These are phyloP conservation scores for Lysandra bellargus DNA, from an alignment of 2,888 invertebrate genomes.

Conservation along the genomic window DNA sequence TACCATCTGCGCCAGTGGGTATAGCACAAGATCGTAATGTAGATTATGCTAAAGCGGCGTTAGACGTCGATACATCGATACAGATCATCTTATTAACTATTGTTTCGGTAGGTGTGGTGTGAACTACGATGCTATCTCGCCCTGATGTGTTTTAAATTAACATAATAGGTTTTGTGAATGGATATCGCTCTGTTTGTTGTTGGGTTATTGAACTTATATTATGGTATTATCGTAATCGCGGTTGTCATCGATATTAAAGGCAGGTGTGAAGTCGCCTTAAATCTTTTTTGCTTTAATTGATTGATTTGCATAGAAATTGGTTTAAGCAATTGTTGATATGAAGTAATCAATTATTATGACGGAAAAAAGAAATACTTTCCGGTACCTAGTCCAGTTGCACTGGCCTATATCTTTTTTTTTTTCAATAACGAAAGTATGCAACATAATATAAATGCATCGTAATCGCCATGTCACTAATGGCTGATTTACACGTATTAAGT, in stretches of 20 bases:
- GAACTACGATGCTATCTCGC: slow-evolving; percentile 75
- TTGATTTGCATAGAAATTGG: slow-evolving; percentile 7
- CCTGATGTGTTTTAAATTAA: slow-evolving; percentile 80
- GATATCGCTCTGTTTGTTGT: slow-evolving; percentile 74
- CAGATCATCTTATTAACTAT: slow-evolving; percentile 81
- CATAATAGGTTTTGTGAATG: slow-evolving; percentile 81
- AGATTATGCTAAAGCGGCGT: slow-evolving; percentile 80
- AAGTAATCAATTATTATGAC: no score
- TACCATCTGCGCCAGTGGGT: slow-evolving; percentile 73
- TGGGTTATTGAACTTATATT: slow-evolving; percentile 35
- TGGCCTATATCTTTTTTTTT: no score
- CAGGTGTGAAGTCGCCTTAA: slow-evolving; percentile 11
- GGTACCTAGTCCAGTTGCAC: no score
- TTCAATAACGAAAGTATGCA: no score
- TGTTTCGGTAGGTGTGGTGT: slow-evolving; percentile 81
- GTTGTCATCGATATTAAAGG: slow-evolving; percentile 1
- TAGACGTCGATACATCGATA: slow-evolving; percentile 75
- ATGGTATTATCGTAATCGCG: not conserved
- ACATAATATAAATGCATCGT: no score
- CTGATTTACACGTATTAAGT: no score
- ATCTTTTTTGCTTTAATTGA: slow-evolving; percentile 19
- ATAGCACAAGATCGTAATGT: slow-evolving; percentile 69
- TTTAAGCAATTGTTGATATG: not conserved
- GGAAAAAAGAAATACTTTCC: no score
- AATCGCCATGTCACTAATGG: no score